Percentiles rank a stretch among this genome's conserved stretches.
Conservation (phyloP, 2,113 vertebrate species). For the Micronycteris hirsuta region DNA sequence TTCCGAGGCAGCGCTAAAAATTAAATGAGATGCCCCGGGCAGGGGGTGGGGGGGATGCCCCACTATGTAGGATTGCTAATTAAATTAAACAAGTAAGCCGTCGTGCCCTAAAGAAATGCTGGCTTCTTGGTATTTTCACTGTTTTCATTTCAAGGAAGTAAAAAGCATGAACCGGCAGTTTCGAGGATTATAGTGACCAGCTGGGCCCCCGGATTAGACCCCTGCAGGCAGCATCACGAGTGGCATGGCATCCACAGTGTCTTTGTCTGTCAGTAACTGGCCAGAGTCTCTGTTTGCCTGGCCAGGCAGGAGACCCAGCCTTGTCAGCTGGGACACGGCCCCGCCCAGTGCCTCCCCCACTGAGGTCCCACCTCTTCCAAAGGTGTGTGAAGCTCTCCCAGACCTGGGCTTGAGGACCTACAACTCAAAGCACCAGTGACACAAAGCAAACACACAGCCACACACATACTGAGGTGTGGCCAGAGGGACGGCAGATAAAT, state of each 20-base stretch:
- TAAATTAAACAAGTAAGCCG: not conserved
- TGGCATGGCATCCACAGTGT: accelerated
- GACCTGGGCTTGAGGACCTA: not conserved
- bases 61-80: not conserved
- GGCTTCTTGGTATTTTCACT: not conserved
- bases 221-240: too few species aligned
- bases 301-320: not conserved
- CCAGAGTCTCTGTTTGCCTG: not conserved
- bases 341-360: not conserved
- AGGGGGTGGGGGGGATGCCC: too few species aligned
- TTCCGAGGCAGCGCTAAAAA: not conserved
- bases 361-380: not conserved
- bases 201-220: not conserved
- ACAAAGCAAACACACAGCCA: not conserved
- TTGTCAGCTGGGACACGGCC: not conserved
- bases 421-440: not conserved
- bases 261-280: not conserved
- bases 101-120: not conserved
- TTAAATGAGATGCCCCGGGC: not conserved
- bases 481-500: not conserved
- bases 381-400: not conserved
- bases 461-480: accelerated
- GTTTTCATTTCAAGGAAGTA: not conserved
- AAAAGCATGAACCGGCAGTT: not conserved
- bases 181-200: not conserved